phyloP scores from a whole-genome alignment of 2,888 invertebrate species.

The Ectropis crepuscularia region DNA sequence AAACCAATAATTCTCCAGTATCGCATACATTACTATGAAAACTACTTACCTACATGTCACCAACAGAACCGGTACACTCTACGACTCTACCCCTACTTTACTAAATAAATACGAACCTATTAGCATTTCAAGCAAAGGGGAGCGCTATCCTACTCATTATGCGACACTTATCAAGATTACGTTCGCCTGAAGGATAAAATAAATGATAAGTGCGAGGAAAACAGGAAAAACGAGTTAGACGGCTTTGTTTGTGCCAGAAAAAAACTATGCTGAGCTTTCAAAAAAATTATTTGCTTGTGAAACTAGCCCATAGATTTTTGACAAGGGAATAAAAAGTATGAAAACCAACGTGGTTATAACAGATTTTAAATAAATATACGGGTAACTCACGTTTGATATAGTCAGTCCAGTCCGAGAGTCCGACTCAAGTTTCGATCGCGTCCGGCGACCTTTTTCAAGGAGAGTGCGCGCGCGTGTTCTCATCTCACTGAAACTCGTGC shows the following conservation, averaged over 20 bases:
- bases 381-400: too few species aligned
- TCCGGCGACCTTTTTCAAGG: too few species aligned
- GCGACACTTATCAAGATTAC: constrained; percentile 29
- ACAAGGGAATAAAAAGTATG: too few species aligned
- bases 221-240: constrained; percentile 7
- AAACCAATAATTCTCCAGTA: neutral
- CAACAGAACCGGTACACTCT: constrained; percentile 19
- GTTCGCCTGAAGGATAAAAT: constrained; percentile 22
- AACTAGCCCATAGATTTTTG: too few species aligned
- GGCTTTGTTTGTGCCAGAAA: constrained; percentile 2
- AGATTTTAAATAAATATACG: too few species aligned
- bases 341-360: too few species aligned
- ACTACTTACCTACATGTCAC: constrained; percentile 24
- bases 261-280: neutral
- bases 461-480: too few species aligned
- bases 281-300: too few species aligned
- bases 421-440: too few species aligned
- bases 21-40: neutral
- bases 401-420: too few species aligned
- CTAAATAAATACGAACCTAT: constrained; percentile 30
- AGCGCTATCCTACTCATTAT: constrained; percentile 26
- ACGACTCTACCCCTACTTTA: constrained; percentile 16
- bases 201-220: constrained; percentile 39
- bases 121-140: constrained; percentile 32
- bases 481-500: too few species aligned